phyloP scores from a whole-genome alignment of 2,797 vertebrate species.

The Platalea minor region DNA sequence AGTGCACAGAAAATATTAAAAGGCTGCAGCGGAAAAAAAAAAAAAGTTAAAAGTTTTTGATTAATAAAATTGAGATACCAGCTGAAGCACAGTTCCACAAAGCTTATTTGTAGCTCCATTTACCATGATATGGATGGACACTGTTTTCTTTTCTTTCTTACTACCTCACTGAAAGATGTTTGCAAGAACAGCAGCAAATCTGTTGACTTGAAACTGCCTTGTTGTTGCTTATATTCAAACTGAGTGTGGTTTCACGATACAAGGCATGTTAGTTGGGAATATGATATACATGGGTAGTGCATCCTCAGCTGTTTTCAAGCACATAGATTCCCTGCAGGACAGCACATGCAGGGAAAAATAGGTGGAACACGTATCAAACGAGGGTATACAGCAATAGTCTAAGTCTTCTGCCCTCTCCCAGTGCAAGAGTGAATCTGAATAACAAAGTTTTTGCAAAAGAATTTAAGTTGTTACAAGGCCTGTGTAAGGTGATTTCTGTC shows the following conservation, averaged over 20 bases:
- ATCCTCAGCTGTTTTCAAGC: neutral
- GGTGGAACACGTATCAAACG: rapidly evolving
- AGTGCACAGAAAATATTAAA: neutral
- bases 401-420: neutral
- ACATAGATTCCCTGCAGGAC: neutral
- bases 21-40: neutral
- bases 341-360: neutral
- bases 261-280: neutral
- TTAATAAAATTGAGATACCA: neutral
- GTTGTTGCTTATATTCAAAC: neutral
- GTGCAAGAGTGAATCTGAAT: neutral
- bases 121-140: neutral
- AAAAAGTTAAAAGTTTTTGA: neutral
- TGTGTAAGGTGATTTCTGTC: neutral
- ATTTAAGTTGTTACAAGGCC: neutral
- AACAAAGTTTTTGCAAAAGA: neutral
- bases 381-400: neutral
- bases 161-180: neutral
- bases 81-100: neutral
- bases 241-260: neutral
- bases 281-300: neutral
- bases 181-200: neutral
- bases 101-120: neutral
- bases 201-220: neutral
- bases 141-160: neutral